Percentiles rank a stretch among this genome's conserved stretches.
phyloP scores from a whole-genome alignment of 1,140 invertebrate species.

The Globodera rostochiensis region DNA sequence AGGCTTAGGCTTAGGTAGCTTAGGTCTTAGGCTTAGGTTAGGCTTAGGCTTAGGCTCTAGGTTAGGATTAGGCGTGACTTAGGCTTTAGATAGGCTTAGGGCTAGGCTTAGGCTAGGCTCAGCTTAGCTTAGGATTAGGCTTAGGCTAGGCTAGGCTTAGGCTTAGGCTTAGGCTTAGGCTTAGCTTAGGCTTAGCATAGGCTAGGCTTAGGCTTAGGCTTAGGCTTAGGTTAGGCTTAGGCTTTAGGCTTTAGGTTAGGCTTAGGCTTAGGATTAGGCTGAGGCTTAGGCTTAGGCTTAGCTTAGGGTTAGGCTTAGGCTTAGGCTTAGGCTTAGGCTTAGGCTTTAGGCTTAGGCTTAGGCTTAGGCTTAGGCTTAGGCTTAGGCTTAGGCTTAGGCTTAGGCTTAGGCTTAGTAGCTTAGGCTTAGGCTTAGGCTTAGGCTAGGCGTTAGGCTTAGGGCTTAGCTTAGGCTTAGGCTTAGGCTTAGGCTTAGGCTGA shows the following conservation, averaged over 20 bases:
- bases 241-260: constrained; percentile 23
- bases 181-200: too few relatives aligned
- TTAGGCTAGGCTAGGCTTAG: too few relatives aligned
- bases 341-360: too few relatives aligned
- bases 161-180: constrained; percentile 25
- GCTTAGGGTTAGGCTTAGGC: constrained; percentile 40
- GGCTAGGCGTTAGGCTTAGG: constrained; percentile 35
- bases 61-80: constrained; percentile 27
- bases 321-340: constrained; percentile 43
- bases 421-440: constrained; percentile 36
- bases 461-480: constrained; percentile 33
- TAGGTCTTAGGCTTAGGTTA: constrained; percentile 29
- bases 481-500: too few relatives aligned
- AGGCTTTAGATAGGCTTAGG: constrained; percentile 39
- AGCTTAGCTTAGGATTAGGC: constrained; percentile 44
- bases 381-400: constrained; percentile 32
- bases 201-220: constrained; percentile 20
- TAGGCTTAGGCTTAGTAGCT: constrained; percentile 30
- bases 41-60: constrained; percentile 19
- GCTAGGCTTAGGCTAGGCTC: constrained; percentile 45
- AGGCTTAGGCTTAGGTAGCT: constrained; percentile 34
- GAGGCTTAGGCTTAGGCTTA: too few relatives aligned
- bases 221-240: constrained; percentile 29
- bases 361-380: too few relatives aligned
- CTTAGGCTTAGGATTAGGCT: constrained; percentile 36